phyloP scores from a whole-genome alignment of 2,113 vertebrate genomes.

The Zosterops lateralis region DNA sequence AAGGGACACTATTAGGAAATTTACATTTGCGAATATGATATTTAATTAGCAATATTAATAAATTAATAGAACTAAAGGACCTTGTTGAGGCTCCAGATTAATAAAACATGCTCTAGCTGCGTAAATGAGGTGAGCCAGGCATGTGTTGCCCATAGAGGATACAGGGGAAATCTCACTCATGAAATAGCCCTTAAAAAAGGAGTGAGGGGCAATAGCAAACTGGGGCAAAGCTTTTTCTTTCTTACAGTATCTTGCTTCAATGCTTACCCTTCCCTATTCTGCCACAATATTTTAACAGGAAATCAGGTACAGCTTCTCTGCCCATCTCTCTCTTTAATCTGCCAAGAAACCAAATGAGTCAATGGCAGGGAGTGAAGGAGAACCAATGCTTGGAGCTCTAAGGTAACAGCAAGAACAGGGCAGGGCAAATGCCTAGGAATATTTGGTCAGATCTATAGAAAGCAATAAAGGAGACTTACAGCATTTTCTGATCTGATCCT shows the following conservation, averaged over 20 bases:
- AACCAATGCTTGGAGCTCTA: background rate
- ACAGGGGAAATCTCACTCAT: constrained; percentile 2
- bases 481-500: background rate
- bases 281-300: background rate
- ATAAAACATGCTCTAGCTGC: constrained; percentile 74
- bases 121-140: constrained; percentile 53
- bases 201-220: background rate
- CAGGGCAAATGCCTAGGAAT: background rate
- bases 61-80: constrained; percentile 80
- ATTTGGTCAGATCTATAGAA: background rate
- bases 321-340: background rate
- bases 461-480: background rate
- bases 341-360: background rate
- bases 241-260: background rate
- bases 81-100: constrained; percentile 77
- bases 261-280: background rate
- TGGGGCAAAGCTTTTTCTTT: background rate
- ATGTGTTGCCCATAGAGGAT: constrained; percentile 4
- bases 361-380: background rate
- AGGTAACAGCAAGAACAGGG: background rate
- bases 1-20: constrained; percentile 82
- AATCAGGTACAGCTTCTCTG: background rate
- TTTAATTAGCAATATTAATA: constrained; percentile 83
- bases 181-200: background rate
- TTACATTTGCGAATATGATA: constrained; percentile 83